Base-by-base conservation (phyloP, 1,140 invertebrate species). In the Aplysia californica region DNA sequence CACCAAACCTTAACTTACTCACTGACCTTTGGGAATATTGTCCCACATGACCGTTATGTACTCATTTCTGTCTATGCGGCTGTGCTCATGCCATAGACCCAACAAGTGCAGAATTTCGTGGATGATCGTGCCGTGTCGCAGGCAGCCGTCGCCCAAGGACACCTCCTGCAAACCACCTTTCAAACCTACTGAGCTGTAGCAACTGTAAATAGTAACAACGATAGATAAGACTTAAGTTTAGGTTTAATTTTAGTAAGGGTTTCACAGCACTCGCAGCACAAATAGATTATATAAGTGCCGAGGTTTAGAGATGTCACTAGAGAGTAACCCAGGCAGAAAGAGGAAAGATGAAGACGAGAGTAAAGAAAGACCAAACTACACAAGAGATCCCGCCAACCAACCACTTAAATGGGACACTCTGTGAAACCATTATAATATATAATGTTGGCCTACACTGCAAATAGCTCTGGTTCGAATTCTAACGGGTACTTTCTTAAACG, bases 61-160 rank as follows among this genome's bases (percentile, higher is more conserved):
- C 4, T 84, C 77, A 72, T 90, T 88, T 55, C 89, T 80, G 78
- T 90, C 89, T 0, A 83, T 82, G 75, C 89, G 77, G 70, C 85
- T 89, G 58, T 90, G 89, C 76, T 90, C 88, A 72, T 90, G 89
- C 73, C 84, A 88, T 74, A 88, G 88, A 4, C 89, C 89, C 10
- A 87, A 77, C 15, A 79, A 83, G 69, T 88, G 87, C 79, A 86
- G 82, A 39, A 88, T 80, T 68, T 88, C 87, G 71, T 88, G 87
- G 56, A 84, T 79, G 20, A 82, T 81, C 1, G 82, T 83, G 15
- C 86, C 86, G 36, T 79, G 80, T 58, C 55, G 78, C n/a, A 85
- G 72, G 74, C 86, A 87, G 10, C 77, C 68, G 21, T 67, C 35
- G 35, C 77, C 79, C n/a, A 86, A 38, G 3, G 78, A 80, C 1